Conservation (phyloP, 2,888 invertebrate genomes). For the Gortyna flavago region DNA sequence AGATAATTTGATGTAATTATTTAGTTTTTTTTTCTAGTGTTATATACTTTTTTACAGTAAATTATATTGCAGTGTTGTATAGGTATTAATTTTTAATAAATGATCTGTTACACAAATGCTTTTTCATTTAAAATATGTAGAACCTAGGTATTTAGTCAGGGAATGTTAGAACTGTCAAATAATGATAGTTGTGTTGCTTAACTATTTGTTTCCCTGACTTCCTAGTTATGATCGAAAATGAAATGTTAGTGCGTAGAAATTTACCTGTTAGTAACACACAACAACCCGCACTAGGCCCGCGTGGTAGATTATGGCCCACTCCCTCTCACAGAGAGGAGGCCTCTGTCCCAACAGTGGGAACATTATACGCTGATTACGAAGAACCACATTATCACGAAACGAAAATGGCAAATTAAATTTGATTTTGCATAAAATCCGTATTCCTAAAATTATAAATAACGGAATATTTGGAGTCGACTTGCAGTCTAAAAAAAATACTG, state of each 20-base stretch:
- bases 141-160: too few species aligned
- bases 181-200: neutral
- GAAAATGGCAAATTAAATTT: neutral
- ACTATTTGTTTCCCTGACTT: neutral
- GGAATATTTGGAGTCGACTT: too few species aligned
- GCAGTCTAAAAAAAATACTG: neutral
- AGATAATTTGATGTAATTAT: neutral
- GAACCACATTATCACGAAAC: neutral
- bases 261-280: neutral
- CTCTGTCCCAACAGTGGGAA: too few species aligned
- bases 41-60: slow-evolving; percentile 2
- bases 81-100: slow-evolving; percentile 34
- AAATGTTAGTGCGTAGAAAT: neutral
- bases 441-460: neutral
- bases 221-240: neutral
- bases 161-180: neutral
- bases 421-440: neutral
- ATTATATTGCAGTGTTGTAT: slow-evolving; percentile 1
- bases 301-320: too few species aligned
- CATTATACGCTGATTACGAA: too few species aligned
- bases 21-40: slow-evolving; percentile 9
- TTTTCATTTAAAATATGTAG: slow-evolving; percentile 7
- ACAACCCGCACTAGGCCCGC: too few species aligned
- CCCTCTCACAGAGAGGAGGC: too few species aligned
- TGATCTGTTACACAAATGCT: slow-evolving; percentile 34